Base-by-base conservation (phyloP, 1,140 invertebrate species). In the Brachionus rotundiformis region DNA sequence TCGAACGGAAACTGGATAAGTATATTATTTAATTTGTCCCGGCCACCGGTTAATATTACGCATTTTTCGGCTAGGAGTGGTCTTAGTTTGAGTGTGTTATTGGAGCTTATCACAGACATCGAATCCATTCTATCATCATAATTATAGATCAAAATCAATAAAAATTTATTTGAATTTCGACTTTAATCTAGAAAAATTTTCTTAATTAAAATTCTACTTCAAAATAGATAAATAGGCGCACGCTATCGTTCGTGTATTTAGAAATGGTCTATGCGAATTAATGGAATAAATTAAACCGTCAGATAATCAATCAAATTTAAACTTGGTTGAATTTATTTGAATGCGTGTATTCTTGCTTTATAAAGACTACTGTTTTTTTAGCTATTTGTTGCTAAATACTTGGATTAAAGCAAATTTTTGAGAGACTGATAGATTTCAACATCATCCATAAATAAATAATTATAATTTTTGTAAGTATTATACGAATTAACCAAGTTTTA, bases 1-100 rank as follows among this genome's bases (percentile, higher is more conserved):
- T 79, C 76, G 47, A 59, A 79, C 19, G 76, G 76, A 79, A 79
- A 79, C 31, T 79, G 76, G 19, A 79, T 19, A 11, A 79, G 29
- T 27, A 79, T 63, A 41, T 79, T 79, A 41, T 63, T 63, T 54
- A 63, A 36, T 79, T 29, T 54, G 33, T 79, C 76, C 0, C 59
- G 44, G 10, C 76, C 76, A 29, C 76, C 76, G 10, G 76, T 79
- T 25, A 79, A 63, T 36, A 79, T 63, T 8, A 63, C 76, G 29
- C 76, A 79, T 79, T 79, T 79, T 41, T 79, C 76, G 16, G 29
- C 59, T 13, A 79, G 25, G 2, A 79, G 25, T 59, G 44, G 44
- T 31, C 59, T 8, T 10, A 79, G 59, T 11, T 79, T 79, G 31
- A 79, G 47, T 3, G 76, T 25, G 25, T 73, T 73, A 25, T 44